Base-by-base conservation (phyloP, 2,888 invertebrate species). In the Conistra vaccinii region DNA sequence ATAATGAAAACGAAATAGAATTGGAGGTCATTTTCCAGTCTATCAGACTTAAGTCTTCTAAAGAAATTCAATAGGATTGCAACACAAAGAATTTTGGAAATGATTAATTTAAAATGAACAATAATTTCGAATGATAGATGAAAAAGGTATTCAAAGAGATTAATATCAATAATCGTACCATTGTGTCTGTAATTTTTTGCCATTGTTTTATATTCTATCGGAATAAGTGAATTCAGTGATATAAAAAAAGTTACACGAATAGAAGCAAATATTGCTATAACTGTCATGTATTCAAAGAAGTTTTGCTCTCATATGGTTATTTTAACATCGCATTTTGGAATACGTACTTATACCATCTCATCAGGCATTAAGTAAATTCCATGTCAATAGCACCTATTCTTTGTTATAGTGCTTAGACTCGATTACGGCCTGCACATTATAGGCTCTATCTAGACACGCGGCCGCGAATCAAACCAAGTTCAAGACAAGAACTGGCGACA, bases 11-110 rank as follows among this genome's bases (percentile, higher is more conserved):
- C 5, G 26, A 61, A 45, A 77, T 2, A 53, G 39, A 69, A 61
- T 81, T 76, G 45, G 29, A 67, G 51, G 45, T 39, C 7, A 69
- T 77, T 78, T 81, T 81, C 73, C 80, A 81, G 82, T 69, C 60
- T 57, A 58, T 32, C 39, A 58, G 51, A 72, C 53, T 26, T 29
- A 67, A 70, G n/a, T 23, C 26, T 61, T 42, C 14, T 71, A 29
- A 71, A 61, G 65, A 57, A 61, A 66, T 17, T 51, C 77, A 65
- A 71, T 39, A 61, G 51, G 68, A 70, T 70, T 71, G 32, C n/a
- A 58, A 65, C n/a, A 66, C 72, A 71, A 77, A 77, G 42, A 77
- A 66, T 69, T 65, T 69, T 32, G 26, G 12, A 61, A 76, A 80
- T 57, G 23, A 69, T 57, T 51, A 32, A 77, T 69, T 77, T 57